phyloP scores from a whole-genome alignment of 2,888 invertebrate genomes.

The Patella pellucida region DNA sequence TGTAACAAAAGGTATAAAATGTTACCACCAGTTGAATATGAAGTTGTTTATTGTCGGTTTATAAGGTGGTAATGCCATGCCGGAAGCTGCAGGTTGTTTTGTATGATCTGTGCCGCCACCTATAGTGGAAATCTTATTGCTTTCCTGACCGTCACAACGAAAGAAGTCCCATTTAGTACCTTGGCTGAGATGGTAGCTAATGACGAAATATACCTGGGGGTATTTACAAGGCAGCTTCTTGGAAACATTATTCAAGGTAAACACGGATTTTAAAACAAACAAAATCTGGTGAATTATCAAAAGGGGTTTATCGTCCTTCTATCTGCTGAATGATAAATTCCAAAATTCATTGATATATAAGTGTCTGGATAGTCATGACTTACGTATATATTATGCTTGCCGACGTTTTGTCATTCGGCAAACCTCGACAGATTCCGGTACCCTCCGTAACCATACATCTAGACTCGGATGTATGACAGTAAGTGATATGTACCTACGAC shows the following conservation, averaged over 20 bases:
- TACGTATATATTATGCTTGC: no score
- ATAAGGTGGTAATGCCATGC: slow-evolving; percentile 50
- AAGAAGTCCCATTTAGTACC: slow-evolving; percentile 54
- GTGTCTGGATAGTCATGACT: no score
- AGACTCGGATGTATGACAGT: no score
- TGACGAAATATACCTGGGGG: slow-evolving; percentile 52
- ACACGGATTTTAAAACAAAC: neutral
- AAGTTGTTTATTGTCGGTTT: neutral
- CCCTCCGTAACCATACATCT: no score
- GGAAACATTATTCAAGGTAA: slow-evolving; percentile 50
- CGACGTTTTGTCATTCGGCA: no score
- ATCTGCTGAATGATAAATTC: no score
- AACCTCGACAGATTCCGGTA: no score
- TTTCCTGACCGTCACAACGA: slow-evolving; percentile 59
- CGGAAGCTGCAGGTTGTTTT: slow-evolving; percentile 53
- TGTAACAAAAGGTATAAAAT: no score
- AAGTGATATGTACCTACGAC: no score
- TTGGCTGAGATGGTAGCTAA: slow-evolving; percentile 51
- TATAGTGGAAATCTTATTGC: slow-evolving; percentile 66
- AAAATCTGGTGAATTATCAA: neutral
- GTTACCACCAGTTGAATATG: no score
- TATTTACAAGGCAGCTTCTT: slow-evolving; percentile 40
- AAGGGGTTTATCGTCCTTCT: no score
- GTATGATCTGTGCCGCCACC: slow-evolving; percentile 58
- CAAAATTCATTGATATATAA: no score